Base-by-base conservation (phyloP, 2,797 vertebrate species). In the Epinephelus coioides region DNA sequence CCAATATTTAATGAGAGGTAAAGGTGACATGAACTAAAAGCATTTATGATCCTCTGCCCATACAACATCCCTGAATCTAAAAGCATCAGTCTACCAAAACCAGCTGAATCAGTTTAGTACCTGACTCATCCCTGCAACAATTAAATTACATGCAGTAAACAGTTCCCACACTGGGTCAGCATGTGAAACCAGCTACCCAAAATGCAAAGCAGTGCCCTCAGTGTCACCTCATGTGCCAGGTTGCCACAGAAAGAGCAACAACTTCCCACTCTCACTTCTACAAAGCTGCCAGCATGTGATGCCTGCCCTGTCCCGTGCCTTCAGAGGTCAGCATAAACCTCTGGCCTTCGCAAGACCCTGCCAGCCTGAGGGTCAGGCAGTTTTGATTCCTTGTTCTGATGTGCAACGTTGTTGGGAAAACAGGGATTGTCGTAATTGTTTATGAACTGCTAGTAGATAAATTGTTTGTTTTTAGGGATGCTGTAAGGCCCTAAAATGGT, bases 211-310 rank as follows among this genome's bases (percentile, higher is more conserved):
- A 61, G 53, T 79, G 89, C 69, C 89, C 86, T 84, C 79, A 54
- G 59, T 13, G 84, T 86, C 82, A 91, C 85, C 91, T 87, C 88
- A 27, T 84, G 81, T 94, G 90, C 94, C 91, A 94, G 84, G 90
- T 85, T 85, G 84, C 88, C 81, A 89, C 83, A 92, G 60, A 91
- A 93, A 87, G 86, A 86, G 83, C 82, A 86, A 79, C 87, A 92
- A 95, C 94, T 95, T 95, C 95, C 94, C 91, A 94, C 93, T 96
- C 94, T 96, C 95, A 96, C 95, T 96, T 96, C 95, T 95, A 95
- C 38, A 95, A 95, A 96, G 94, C 88, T 85, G 84, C 76, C 87
- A 82, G 73, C 89, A 93, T 68, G 90, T 93, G 92, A 93, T 51
- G 49, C 76, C 27, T 79, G 89, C 65, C 86, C 74, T 61, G 71